Evolutionary conservation across 2,888 invertebrate genomes (phyloP).

Genomic region (Dynastes tityus): DNA sequence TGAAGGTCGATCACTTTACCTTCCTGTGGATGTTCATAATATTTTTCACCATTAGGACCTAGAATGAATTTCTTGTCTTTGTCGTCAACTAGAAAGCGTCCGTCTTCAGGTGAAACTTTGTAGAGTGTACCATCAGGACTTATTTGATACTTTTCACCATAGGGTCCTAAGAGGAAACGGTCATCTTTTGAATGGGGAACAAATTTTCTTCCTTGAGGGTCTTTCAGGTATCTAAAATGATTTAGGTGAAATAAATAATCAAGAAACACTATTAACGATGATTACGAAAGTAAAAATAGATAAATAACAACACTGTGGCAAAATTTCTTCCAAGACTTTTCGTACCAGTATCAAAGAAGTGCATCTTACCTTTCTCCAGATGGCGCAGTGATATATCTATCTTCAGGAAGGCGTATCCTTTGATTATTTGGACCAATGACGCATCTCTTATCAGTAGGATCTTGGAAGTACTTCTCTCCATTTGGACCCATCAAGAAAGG

Average conservation of each 20-base stretch:
- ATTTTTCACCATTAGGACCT: constrained; percentile 46
- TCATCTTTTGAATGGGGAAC: constrained; percentile 45
- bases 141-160: constrained; percentile 42
- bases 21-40: constrained; percentile 38
- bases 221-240: constrained; percentile 38
- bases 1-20: constrained; percentile 37
- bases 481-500: constrained; percentile 38
- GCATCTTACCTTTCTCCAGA: constrained; percentile 43
- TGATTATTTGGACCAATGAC: constrained; percentile 48
- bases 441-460: constrained; percentile 33
- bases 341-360: too few relatives aligned
- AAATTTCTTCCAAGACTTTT: too few relatives aligned
- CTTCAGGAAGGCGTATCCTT: constrained; percentile 38
- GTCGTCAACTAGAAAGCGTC: constrained; percentile 37
- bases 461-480: constrained; percentile 42
- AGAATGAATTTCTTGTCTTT: constrained; percentile 43
- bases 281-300: too few relatives aligned
- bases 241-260: not conserved
- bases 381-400: constrained; percentile 38
- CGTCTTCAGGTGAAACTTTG: constrained; percentile 43
- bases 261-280: not conserved
- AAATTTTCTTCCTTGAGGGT: constrained; percentile 47
- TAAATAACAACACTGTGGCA: too few relatives aligned
- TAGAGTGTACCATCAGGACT: constrained; percentile 42
- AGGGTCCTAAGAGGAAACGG: constrained; percentile 31